Evolutionary conservation across 2,888 invertebrate species (phyloP).

Genomic region (Clitarchus hookeri): DNA sequence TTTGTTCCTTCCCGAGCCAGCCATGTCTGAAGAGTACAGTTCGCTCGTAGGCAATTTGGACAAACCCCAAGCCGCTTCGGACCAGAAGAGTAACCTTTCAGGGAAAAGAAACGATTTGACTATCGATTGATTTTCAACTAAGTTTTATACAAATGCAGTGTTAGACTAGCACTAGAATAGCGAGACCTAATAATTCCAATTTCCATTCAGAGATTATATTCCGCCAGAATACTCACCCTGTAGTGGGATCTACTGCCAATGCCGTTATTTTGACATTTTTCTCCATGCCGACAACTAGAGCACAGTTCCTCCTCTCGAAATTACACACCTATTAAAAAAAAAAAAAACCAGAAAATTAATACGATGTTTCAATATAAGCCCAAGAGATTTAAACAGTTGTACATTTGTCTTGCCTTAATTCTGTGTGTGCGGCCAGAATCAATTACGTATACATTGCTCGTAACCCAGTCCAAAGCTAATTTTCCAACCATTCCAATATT

Average conservation of each 20-base stretch:
- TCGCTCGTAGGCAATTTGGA: conserved; percentile 45
- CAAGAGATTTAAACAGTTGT: too few species aligned
- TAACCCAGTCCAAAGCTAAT: conserved; percentile 75
- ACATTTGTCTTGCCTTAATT: conserved; percentile 28
- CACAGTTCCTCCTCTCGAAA: conserved; percentile 60
- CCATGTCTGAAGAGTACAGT: conserved; percentile 57
- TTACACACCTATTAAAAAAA: conserved; percentile 58
- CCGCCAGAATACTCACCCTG: conserved; percentile 44
- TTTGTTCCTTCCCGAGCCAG: conserved; percentile 55
- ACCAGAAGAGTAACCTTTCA: conserved; percentile 54
- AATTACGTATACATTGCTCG: conserved; percentile 71
- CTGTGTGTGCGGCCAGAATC: conserved; percentile 50
- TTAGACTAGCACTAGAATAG: too few species aligned
- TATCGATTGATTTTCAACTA: neutral
- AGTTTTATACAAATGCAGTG: neutral
- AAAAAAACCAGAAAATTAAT: neutral
- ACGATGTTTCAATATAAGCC: too few species aligned
- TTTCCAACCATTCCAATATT: conserved; percentile 59
- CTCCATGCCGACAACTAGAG: conserved; percentile 59
- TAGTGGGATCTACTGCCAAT: conserved; percentile 65
- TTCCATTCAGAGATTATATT: too few species aligned
- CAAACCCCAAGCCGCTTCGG: conserved; percentile 47
- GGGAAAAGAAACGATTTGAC: neutral
- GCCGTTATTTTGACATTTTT: conserved; percentile 60
- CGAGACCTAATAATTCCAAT: too few species aligned